Evolutionary conservation across 2,888 invertebrate genomes (phyloP).

Genomic region (Anagyrus pseudococci): DNA sequence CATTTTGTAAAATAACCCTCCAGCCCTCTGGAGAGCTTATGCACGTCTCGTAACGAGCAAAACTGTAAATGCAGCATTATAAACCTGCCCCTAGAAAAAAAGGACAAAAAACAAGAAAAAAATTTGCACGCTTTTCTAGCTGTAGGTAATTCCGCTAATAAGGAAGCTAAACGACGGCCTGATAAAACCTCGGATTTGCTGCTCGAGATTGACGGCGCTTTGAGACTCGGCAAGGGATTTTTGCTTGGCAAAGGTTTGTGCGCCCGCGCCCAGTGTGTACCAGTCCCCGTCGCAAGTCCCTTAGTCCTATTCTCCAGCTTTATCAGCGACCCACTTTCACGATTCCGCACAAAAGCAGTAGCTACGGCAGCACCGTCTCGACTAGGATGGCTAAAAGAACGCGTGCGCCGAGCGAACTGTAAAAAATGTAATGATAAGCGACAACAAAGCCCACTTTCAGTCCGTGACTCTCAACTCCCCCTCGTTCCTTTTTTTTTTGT

Average conservation of each 20-base stretch:
- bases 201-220: constrained; percentile 71
- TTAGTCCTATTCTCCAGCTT: constrained; percentile 12
- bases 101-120: constrained; percentile 8
- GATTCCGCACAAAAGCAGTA: constrained; percentile 18
- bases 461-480: too few relatives aligned
- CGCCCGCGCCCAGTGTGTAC: too few relatives aligned
- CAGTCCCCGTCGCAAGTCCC: not conserved
- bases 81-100: too few relatives aligned
- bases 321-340: constrained; percentile 12
- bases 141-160: constrained; percentile 20
- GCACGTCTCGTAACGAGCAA: too few relatives aligned
- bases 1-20: too few relatives aligned
- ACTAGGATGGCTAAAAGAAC: not conserved
- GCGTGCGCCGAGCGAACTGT: constrained; percentile 1
- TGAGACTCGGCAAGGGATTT: constrained; percentile 69
- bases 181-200: constrained; percentile 60
- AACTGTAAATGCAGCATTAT: too few relatives aligned
- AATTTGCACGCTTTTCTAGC: constrained; percentile 33
- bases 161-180: constrained; percentile 23
- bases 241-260: constrained; percentile 65
- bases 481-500: too few relatives aligned
- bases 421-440: constrained; percentile 22
- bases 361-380: too few relatives aligned
- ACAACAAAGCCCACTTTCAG: constrained; percentile 11
- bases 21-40: too few relatives aligned